phyloP scores from a whole-genome alignment of 23 tunicate species.

The Aplidium turbinatum region DNA sequence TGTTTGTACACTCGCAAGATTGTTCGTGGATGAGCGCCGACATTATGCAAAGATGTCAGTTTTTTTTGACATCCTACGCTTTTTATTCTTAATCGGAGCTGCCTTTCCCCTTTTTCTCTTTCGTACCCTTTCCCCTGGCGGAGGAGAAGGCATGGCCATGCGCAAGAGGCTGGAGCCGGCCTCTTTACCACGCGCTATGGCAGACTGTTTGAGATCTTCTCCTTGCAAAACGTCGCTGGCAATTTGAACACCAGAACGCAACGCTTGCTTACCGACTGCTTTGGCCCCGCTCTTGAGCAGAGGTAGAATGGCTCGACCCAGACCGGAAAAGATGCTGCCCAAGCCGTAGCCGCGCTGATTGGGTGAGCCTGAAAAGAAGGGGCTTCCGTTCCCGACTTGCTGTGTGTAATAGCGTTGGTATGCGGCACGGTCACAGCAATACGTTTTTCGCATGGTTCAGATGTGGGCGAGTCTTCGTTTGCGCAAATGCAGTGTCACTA shows the following conservation, averaged over 20 bases:
- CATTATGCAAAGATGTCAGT: slow-evolving; percentile 12
- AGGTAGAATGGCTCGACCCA: slow-evolving; percentile 8
- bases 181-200: background rate
- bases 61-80: too few species aligned
- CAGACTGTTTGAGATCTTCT: slow-evolving; percentile 22
- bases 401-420: too few species aligned
- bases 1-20: background rate
- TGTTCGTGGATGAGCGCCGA: background rate
- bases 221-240: slow-evolving; percentile 30
- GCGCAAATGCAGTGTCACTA: too few species aligned
- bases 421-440: too few species aligned
- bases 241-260: slow-evolving; percentile 18
- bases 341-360: slow-evolving; percentile 14
- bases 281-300: slow-evolving; percentile 31
- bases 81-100: too few species aligned
- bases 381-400: too few species aligned
- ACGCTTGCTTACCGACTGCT: slow-evolving; percentile 13
- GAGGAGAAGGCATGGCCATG: background rate
- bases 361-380: too few species aligned
- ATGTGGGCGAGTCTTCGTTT: too few species aligned
- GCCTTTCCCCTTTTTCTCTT: background rate
- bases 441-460: too few species aligned
- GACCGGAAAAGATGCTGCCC: slow-evolving; percentile 12
- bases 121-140: background rate
- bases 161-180: slow-evolving; percentile 2